These are phyloP conservation scores for Misgurnus mizolepis DNA, from an alignment of 2,113 vertebrate species.

Conservation along the genomic window DNA sequence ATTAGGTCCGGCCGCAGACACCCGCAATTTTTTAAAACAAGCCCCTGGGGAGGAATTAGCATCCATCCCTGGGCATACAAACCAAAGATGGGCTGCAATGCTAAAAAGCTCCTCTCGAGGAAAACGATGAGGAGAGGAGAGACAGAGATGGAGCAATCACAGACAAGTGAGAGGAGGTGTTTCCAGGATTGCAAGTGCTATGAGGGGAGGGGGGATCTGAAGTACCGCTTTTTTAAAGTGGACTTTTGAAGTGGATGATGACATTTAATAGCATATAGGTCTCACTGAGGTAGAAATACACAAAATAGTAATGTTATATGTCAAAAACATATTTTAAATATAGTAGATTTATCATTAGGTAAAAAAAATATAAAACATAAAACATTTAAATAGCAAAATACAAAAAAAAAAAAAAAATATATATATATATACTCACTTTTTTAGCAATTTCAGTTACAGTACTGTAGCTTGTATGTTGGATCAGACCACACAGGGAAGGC, in stretches of 20 bases:
- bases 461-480: no score
- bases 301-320: not conserved
- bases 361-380: no score
- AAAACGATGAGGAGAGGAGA: slow-evolving; percentile 68
- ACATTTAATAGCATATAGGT: slow-evolving; percentile 7
- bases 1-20: slow-evolving; percentile 76
- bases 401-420: no score
- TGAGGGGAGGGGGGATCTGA: slow-evolving; percentile 57
- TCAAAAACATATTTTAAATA: not conserved
- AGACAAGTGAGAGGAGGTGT: slow-evolving; percentile 72
- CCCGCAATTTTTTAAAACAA: slow-evolving; percentile 73
- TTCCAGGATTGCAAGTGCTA: slow-evolving; percentile 63
- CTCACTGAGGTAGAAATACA: slow-evolving; percentile 14
- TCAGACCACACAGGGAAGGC: no score
- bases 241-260: not conserved
- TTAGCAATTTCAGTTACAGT: no score
- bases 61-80: slow-evolving; percentile 81
- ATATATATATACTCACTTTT: no score
- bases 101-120: slow-evolving; percentile 78
- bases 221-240: slow-evolving; percentile 25
- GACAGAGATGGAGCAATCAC: slow-evolving; percentile 34
- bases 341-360: no score
- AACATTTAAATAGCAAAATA: no score
- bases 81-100: slow-evolving; percentile 73
- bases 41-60: slow-evolving; percentile 77